Evolutionary conservation across 2,888 invertebrate genomes (phyloP).

Genomic region (Caenorhabditis virilis): DNA sequence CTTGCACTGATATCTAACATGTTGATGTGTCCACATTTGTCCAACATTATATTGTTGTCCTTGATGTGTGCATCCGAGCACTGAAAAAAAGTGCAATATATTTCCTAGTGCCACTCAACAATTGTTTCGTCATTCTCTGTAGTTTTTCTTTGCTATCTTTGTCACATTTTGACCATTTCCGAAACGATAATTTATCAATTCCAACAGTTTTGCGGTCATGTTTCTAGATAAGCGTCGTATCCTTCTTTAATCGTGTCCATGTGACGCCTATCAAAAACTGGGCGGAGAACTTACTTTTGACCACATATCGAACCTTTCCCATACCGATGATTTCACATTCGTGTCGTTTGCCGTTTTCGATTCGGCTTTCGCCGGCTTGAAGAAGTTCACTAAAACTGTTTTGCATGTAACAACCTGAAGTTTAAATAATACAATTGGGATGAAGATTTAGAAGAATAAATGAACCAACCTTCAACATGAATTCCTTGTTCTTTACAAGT

Average conservation of each 20-base stretch:
- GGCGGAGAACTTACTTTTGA: constrained; percentile 52
- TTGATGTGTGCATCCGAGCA: constrained; percentile 62
- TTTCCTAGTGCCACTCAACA: no score
- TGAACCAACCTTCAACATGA: constrained; percentile 55
- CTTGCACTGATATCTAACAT: constrained; percentile 64
- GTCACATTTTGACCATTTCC: no score
- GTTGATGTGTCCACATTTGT: constrained; percentile 66
- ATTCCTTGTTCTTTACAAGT: constrained; percentile 61
- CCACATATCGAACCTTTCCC: constrained; percentile 63
- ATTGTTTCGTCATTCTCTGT: no score
- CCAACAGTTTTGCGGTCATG: no score
- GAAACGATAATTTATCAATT: no score
- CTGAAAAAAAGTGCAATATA: no score
- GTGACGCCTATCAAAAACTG: no score
- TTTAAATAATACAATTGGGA: no score
- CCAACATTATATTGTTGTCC: constrained; percentile 59
- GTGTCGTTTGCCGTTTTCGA: constrained; percentile 60
- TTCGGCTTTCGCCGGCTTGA: constrained; percentile 57
- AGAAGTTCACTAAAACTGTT: constrained; percentile 53
- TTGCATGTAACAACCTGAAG: constrained; percentile 64
- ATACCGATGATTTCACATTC: constrained; percentile 58
- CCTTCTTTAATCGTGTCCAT: no score
- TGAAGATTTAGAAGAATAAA: no score
- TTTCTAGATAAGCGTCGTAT: no score
- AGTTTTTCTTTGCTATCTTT: no score